Evolutionary conservation across 2,113 vertebrate genomes (phyloP), one percentile per base, ranked within the genome.

Genomic region (Laticauda laticaudata): DNA sequence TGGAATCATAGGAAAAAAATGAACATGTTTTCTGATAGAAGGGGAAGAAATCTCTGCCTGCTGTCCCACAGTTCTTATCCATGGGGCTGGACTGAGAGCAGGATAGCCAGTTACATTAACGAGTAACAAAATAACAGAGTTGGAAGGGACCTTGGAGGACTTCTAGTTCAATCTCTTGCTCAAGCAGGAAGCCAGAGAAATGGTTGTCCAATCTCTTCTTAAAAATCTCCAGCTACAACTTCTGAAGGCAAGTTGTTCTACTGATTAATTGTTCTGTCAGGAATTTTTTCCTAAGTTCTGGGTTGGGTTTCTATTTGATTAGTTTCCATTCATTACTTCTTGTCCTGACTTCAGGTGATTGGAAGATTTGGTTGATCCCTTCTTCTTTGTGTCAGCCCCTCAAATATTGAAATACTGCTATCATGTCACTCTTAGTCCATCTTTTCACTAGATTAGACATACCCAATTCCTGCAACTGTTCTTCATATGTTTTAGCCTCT

Each of bases 101-200:
- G 69, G 15, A 34, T 39, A n/a, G n/a, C n/a, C 69, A 75, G n/a
- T 39, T 39, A 1, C 69, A 20, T 75, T 75, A 20, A 75, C 2
- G 11, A 61, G 26, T 29, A 29, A 61, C 59, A 26, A 26, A 97
- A 95, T 94, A 95, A 95, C 95, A 96, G 96, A 95, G 53, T 18
- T 21, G 54, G 34, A 45, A 45, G 75, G 7, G 75, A 85, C 34
- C 75, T 9, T 85, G 39, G 14, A 29, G 75, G 34, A 39, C 34
- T 10, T 85, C 75, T 34, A 43, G 34, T 85, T 57, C 21, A 57
- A 23, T 6, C 20, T 57, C 56, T 57, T 57, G 56, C 56, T 57
- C 21, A 59, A 59, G 57, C 57, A 24, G 23, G 57, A 59, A 59
- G 23, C 57, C 39, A 64, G 61, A 64, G 3, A 12, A 64, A 64